Evolutionary conservation across 1,140 invertebrate species (phyloP).

Genomic region (Harlomillsia oculata): DNA sequence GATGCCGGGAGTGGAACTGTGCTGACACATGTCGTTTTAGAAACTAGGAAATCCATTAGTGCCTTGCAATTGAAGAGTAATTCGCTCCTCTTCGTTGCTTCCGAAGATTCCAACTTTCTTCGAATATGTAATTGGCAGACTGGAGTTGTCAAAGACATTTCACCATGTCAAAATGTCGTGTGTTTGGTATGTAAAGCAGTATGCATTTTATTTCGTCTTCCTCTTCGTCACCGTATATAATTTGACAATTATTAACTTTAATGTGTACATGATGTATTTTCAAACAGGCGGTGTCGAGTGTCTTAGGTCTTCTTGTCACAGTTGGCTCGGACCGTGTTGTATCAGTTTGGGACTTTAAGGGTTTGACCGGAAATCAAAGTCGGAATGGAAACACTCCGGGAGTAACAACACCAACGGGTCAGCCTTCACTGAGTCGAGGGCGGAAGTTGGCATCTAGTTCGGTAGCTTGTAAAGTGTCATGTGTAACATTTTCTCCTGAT

Average conservation of each 20-base stretch:
- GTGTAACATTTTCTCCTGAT: constrained; percentile 67
- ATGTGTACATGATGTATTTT: neutral
- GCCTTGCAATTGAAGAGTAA: constrained; percentile 33
- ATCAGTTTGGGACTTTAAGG: constrained; percentile 34
- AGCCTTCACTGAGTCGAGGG: constrained; percentile 19
- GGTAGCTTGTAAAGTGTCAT: constrained; percentile 42
- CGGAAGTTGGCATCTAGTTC: constrained; percentile 35
- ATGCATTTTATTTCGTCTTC: neutral
- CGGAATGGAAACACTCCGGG: constrained; percentile 26
- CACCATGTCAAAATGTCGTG: constrained; percentile 36
- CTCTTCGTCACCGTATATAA: neutral
- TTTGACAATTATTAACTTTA: neutral
- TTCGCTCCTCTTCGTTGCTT: constrained; percentile 33
- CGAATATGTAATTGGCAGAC: constrained; percentile 35
- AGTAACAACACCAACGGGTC: constrained; percentile 27
- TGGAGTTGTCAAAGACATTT: constrained; percentile 30
- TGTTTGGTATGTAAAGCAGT: constrained; percentile 22
- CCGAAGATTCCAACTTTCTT: constrained; percentile 34
- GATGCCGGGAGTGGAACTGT: constrained; percentile 34
- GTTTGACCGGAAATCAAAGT: constrained; percentile 10
- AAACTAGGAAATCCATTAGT: constrained; percentile 32
- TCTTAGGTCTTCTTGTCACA: constrained; percentile 31
- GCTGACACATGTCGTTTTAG: constrained; percentile 32
- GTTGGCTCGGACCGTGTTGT: constrained; percentile 34
- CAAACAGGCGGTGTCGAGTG: constrained; percentile 30